Evolutionary conservation across 2,113 vertebrate genomes (phyloP).

Genomic region (Dendrocopos noguchii): DNA sequence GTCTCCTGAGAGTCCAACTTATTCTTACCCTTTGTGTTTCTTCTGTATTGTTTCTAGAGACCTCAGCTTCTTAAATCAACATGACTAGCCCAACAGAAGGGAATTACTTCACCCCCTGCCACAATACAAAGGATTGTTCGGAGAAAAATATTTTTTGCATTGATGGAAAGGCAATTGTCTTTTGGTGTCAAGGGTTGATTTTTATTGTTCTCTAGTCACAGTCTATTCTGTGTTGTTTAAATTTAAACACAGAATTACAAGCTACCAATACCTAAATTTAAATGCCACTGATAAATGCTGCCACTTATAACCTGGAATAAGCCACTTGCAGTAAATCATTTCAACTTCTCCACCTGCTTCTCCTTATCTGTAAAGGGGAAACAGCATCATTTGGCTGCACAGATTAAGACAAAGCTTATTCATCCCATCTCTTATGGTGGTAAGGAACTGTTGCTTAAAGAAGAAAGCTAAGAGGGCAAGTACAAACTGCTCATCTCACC

Average conservation of each 20-base stretch:
- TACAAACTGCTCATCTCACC: background rate
- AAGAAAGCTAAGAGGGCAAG: background rate
- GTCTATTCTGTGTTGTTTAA: background rate
- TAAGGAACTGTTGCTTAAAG: background rate
- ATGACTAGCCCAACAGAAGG: background rate
- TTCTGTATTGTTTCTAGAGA: conserved; percentile 33
- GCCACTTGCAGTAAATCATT: background rate
- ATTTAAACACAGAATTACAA: background rate
- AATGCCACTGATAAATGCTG: background rate
- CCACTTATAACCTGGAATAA: background rate
- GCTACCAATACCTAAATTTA: background rate
- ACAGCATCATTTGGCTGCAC: background rate
- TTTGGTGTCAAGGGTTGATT: background rate
- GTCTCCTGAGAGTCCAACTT: background rate
- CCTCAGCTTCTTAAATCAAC: conserved; percentile 34
- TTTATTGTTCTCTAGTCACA: conserved; percentile 23
- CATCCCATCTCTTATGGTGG: background rate
- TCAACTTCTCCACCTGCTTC: background rate
- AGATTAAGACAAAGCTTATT: background rate
- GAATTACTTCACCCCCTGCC: conserved; percentile 23
- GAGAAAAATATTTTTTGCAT: background rate
- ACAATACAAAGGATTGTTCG: conserved; percentile 6
- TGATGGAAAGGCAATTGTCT: conserved; percentile 18
- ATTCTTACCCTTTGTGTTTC: conserved; percentile 21
- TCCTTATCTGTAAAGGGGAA: background rate